Percentiles rank a stretch among this genome's conserved stretches.
Conservation (phyloP, 2,797 vertebrate species). For the Cetoscarus ocellatus region DNA sequence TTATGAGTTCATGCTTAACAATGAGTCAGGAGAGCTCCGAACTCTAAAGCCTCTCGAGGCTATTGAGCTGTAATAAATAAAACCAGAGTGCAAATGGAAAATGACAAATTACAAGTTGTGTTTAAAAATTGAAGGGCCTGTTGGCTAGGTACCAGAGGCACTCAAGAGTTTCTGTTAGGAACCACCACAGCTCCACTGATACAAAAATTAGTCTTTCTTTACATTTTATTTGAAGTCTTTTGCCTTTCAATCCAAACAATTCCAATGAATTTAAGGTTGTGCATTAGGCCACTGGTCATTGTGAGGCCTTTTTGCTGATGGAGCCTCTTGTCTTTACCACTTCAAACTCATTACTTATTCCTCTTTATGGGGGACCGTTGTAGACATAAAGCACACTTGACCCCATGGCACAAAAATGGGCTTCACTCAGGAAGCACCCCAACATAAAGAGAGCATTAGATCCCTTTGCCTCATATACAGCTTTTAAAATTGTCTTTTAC, state of each 20-base stretch:
- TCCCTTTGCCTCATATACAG: not conserved
- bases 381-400: not conserved
- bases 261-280: constrained; percentile 5
- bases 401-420: not conserved
- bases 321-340: not conserved
- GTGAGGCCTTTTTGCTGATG: not conserved
- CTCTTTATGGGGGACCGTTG: too few species aligned
- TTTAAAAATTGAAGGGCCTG: constrained; percentile 6
- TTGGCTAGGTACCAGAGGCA: not conserved
- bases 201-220: too few species aligned
- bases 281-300: not conserved
- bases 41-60: not conserved
- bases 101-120: constrained; percentile 5
- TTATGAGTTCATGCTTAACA: constrained; percentile 3
- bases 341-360: constrained; percentile 17
- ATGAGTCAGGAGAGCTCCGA: not conserved
- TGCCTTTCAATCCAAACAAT: constrained; percentile 1
- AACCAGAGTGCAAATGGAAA: constrained; percentile 13
- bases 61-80: constrained; percentile 5
- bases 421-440: not conserved
- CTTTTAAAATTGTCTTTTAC: too few species aligned
- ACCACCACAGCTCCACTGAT: not conserved
- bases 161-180: not conserved
- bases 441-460: not conserved
- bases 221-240: not conserved